Conservation (phyloP, 1,140 invertebrate genomes). For the Drosophila mauritiana region DNA sequence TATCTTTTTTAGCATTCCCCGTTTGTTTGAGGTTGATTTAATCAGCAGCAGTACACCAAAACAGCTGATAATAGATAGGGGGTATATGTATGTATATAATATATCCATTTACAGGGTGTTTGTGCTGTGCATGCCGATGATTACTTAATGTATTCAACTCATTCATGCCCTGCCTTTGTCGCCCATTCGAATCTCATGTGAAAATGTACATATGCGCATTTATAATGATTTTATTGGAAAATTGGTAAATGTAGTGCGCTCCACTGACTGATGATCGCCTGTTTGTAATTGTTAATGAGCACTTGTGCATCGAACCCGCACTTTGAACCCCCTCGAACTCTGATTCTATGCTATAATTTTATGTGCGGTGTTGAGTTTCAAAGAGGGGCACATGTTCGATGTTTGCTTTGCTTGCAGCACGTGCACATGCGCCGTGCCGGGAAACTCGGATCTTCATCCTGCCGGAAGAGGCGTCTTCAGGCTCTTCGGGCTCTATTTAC, state of each 20-base stretch:
- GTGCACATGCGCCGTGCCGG: constrained; percentile 57
- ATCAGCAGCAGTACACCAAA: constrained; percentile 37
- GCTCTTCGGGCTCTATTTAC: constrained; percentile 4
- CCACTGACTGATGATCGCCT: constrained; percentile 38
- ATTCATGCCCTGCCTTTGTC: constrained; percentile 39
- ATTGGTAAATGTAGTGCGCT: constrained; percentile 52
- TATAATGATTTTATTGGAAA: constrained; percentile 75
- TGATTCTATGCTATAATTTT: constrained; percentile 29
- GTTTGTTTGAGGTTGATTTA: constrained; percentile 44
- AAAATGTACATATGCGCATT: constrained; percentile 73
- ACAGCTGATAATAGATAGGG: constrained; percentile 36
- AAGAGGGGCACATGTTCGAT: constrained; percentile 27
- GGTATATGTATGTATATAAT: not conserved
- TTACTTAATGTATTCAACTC: constrained; percentile 39
- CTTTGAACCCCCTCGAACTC: constrained; percentile 31
- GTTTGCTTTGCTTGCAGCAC: constrained; percentile 58
- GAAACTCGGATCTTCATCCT: constrained; percentile 54
- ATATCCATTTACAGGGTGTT: constrained; percentile 35
- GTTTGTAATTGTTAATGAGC: constrained; percentile 72
- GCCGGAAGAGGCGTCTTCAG: constrained; percentile 43
- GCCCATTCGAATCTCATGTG: constrained; percentile 25
- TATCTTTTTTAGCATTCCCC: constrained; percentile 9
- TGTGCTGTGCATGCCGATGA: constrained; percentile 30
- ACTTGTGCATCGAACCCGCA: constrained; percentile 40
- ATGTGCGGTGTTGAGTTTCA: constrained; percentile 49